These are phyloP conservation scores for Hystrix cristata DNA, from an alignment of 2,113 vertebrate genomes.

Conservation along the genomic window DNA sequence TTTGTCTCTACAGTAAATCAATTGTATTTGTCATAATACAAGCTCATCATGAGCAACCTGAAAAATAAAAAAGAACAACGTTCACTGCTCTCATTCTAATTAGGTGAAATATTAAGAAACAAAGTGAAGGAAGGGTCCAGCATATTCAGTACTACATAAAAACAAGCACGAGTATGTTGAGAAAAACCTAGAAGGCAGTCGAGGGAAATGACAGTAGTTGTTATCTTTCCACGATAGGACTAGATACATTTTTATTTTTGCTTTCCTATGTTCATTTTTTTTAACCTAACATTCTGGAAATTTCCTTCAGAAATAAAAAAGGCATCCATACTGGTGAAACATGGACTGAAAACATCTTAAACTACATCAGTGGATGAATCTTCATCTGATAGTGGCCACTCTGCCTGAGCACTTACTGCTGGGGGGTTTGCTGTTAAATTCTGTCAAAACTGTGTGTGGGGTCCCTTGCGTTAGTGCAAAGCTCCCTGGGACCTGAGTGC, in stretches of 20 bases:
- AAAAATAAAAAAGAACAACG: not conserved
- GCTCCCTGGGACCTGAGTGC: conserved; percentile 57
- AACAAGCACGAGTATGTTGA: not conserved
- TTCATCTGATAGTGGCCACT: not conserved
- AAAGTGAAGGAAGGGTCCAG: not conserved
- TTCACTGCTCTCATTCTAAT: not conserved
- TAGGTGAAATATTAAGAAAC: not conserved
- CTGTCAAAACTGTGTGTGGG: conserved; percentile 70
- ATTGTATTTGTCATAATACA: not conserved
- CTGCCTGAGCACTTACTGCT: not conserved
- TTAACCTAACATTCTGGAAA: conserved; percentile 72
- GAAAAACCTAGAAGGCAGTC: conserved; percentile 17
- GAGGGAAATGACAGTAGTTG: not conserved
- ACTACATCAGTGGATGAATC: not conserved
- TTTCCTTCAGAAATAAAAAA: conserved; percentile 69
- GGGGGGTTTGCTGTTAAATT: conserved; percentile 74
- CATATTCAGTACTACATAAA: not conserved
- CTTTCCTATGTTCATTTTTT: conserved; percentile 73
- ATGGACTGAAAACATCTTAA: conserved; percentile 15
- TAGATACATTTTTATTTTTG: not conserved
- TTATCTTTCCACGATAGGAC: not conserved
- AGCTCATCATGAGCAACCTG: conserved; percentile 20
- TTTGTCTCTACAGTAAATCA: conserved; percentile 58
- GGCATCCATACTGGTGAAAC: not conserved
- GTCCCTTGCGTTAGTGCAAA: conserved; percentile 67